Evolutionary conservation across 2,797 vertebrate species (phyloP).

Genomic region (Hapalemur alaotrensis): DNA sequence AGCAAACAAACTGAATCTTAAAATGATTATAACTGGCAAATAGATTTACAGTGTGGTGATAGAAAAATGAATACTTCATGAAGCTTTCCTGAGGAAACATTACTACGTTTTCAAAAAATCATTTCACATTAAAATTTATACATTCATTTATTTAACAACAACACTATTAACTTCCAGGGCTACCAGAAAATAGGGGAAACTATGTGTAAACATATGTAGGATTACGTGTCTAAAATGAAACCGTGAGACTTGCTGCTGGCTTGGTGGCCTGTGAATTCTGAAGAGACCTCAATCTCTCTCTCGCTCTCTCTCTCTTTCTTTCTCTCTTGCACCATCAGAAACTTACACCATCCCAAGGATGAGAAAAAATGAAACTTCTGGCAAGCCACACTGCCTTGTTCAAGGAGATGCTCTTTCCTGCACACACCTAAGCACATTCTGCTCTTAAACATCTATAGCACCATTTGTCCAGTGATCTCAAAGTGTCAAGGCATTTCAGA

Average conservation of each 20-base stretch:
- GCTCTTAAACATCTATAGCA: background rate
- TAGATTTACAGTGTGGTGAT: slow-evolving; percentile 65
- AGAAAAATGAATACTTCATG: slow-evolving; percentile 77
- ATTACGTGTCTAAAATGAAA: slow-evolving; percentile 17
- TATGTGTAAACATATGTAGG: slow-evolving; percentile 65
- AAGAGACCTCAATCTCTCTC: background rate
- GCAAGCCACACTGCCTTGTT: background rate
- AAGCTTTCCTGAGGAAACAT: slow-evolving; percentile 65
- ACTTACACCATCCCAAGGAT: background rate
- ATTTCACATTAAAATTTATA: slow-evolving; percentile 79
- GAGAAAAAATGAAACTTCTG: background rate
- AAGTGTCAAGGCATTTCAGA: slow-evolving; percentile 49
- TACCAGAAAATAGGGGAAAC: slow-evolving; percentile 60
- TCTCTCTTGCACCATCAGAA: background rate
- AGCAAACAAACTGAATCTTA: slow-evolving; percentile 67
- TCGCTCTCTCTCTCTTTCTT: background rate
- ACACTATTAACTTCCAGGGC: slow-evolving; percentile 72
- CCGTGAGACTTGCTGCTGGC: background rate
- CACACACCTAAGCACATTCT: background rate
- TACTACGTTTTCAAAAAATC: slow-evolving; percentile 53
- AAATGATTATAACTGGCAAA: slow-evolving; percentile 65
- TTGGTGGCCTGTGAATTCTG: background rate
- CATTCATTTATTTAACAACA: slow-evolving; percentile 76
- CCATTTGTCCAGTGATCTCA: slow-evolving; percentile 28
- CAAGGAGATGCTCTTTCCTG: background rate